Conservation (phyloP, 2,888 invertebrate species). For the Drosophila borborema region DNA sequence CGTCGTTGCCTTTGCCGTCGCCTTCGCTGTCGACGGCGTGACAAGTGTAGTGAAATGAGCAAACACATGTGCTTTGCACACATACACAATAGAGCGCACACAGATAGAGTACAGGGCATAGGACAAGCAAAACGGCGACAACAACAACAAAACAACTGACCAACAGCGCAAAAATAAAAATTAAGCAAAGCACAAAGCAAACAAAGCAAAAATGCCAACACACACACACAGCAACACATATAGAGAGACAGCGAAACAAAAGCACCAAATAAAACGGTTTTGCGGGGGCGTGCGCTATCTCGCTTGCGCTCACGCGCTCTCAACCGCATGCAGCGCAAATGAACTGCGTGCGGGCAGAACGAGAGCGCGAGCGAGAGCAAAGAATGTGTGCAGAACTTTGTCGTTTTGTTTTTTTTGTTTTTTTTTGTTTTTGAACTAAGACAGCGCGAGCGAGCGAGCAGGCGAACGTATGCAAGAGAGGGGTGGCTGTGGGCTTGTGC, state of each 20-base stretch:
- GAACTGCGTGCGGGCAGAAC: constrained; percentile 43
- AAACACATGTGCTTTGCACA: constrained; percentile 32
- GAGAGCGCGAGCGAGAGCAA: constrained; percentile 35
- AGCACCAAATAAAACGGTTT: constrained; percentile 36
- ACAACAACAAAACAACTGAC: constrained; percentile 42
- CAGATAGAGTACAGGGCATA: constrained; percentile 27
- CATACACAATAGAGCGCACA: background rate
- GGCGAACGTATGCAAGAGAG: constrained; percentile 3
- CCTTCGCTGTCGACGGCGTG: constrained; percentile 54
- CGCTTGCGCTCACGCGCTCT: constrained; percentile 23
- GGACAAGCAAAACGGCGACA: constrained; percentile 35
- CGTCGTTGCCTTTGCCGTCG: constrained; percentile 6
- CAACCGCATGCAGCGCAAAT: constrained; percentile 32
- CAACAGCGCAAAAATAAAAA: constrained; percentile 48
- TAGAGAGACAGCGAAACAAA: constrained; percentile 27
- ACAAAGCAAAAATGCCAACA: constrained; percentile 59
- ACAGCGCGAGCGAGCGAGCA: constrained; percentile 2
- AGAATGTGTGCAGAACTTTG: constrained; percentile 52
- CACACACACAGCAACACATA: constrained; percentile 17
- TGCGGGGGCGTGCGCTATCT: constrained; percentile 56
- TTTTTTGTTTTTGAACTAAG: constrained; percentile 5
- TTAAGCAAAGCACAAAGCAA: constrained; percentile 59
- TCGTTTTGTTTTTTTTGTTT: constrained; percentile 4
- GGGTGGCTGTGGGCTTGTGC: background rate
- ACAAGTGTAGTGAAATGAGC: constrained; percentile 70